A percentile compares a stretch with the other conserved stretches of the same genome.
These are phyloP conservation scores for Mormyrus lacerda DNA, from an alignment of 2,113 vertebrate species.

Conservation along the genomic window DNA sequence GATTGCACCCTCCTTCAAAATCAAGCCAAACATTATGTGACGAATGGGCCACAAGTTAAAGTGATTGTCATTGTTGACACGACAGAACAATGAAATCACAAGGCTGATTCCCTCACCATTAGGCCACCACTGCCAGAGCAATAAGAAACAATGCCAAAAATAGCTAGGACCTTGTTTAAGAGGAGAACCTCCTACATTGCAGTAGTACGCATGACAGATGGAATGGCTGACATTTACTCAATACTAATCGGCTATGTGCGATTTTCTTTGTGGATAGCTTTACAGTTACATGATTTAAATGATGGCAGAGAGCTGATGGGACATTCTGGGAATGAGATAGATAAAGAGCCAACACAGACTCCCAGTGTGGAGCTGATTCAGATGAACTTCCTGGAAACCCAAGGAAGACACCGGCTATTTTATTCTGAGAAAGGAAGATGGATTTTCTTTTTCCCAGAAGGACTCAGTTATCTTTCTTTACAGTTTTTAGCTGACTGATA, in stretches of 20 bases:
- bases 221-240: conserved; percentile 32
- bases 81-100: background rate
- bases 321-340: background rate
- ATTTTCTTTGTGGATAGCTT: background rate
- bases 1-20: background rate
- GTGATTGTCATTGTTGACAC: too few relatives aligned
- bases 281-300: conserved; percentile 12
- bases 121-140: background rate
- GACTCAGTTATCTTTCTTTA: background rate
- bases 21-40: conserved; percentile 27
- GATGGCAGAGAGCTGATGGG: background rate
- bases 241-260: conserved; percentile 33
- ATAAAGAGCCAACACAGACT: background rate
- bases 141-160: background rate
- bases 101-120: background rate
- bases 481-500: background rate
- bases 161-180: conserved; percentile 2
- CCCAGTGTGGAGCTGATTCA: background rate
- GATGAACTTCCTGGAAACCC: background rate
- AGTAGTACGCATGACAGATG: conserved; percentile 28
- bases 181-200: background rate
- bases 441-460: background rate
- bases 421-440: background rate
- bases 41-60: background rate
- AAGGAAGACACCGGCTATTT: background rate